A percentile compares a stretch with the other conserved stretches of the same genome.
Evolutionary conservation across 2,113 vertebrate species (phyloP).

Genomic region (Amphiprion ocellaris): DNA sequence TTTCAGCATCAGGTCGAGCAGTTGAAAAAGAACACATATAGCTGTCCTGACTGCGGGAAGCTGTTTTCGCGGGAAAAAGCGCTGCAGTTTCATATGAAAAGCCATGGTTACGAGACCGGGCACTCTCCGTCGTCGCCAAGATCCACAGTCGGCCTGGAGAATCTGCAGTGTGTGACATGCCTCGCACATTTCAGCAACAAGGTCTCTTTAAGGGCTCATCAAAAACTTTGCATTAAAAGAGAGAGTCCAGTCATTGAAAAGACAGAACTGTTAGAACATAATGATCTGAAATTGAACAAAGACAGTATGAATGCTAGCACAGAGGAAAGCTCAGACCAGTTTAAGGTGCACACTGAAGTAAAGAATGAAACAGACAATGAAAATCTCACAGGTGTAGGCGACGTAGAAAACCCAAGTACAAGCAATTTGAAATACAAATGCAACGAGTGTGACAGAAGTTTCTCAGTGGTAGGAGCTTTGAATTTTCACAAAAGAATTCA

Average conservation of each 20-base stretch:
- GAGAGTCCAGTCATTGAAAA: not conserved
- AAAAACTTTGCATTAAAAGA: slow-evolving; percentile 75
- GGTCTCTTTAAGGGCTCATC: slow-evolving; percentile 73
- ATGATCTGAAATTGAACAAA: not conserved
- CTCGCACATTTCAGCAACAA: slow-evolving; percentile 74
- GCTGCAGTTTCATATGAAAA: slow-evolving; percentile 87
- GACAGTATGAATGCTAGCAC: not conserved
- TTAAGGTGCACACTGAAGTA: not conserved
- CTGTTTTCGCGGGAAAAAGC: slow-evolving; percentile 85
- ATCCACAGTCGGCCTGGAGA: slow-evolving; percentile 38
- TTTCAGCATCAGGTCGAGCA: slow-evolving; percentile 85
- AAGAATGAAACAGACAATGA: slow-evolving; percentile 23
- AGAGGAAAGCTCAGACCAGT: not conserved
- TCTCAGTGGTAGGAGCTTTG: slow-evolving; percentile 80
- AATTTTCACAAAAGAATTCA: slow-evolving; percentile 84
- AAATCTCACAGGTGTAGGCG: not conserved
- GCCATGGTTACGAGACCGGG: slow-evolving; percentile 82
- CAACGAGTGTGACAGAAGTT: slow-evolving; percentile 76
- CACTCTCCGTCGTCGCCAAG: slow-evolving; percentile 51
- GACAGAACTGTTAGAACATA: slow-evolving; percentile 5
- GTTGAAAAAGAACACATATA: slow-evolving; percentile 83
- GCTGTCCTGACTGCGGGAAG: slow-evolving; percentile 85
- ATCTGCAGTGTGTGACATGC: slow-evolving; percentile 76
- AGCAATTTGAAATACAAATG: slow-evolving; percentile 80
- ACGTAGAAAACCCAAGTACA: slow-evolving; percentile 12